phyloP scores from a whole-genome alignment of 2,113 vertebrate genomes.

The Meles meles region DNA sequence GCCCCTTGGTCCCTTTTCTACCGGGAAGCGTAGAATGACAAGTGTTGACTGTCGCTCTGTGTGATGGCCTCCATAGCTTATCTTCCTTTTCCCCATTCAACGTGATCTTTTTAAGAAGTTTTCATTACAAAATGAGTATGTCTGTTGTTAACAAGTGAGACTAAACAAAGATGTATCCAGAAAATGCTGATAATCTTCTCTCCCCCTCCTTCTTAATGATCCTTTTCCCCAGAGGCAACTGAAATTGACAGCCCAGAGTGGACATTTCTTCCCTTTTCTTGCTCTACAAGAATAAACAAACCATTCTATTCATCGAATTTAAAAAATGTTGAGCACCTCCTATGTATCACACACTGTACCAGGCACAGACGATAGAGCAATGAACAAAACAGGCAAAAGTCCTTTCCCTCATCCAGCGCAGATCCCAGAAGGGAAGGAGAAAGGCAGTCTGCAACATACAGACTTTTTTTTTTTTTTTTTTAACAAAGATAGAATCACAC shows the following conservation, averaged over 20 bases:
- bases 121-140: not conserved
- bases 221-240: not conserved
- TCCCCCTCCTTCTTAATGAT: not conserved
- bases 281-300: slow-evolving; percentile 5
- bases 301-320: not conserved
- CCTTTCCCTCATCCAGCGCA: not conserved
- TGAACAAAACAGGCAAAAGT: not conserved
- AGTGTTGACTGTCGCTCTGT: not conserved
- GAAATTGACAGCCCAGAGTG: not conserved
- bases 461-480: not conserved
- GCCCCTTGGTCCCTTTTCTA: not conserved
- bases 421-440: not conserved
- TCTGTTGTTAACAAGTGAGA: not conserved
- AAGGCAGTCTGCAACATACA: not conserved
- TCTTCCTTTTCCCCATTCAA: not conserved
- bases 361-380: not conserved
- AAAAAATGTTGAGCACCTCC: not conserved
- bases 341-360: not conserved
- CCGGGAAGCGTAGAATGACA: not conserved
- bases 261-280: not conserved
- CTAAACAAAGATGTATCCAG: not conserved
- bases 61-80: not conserved
- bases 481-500: not conserved
- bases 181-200: not conserved
- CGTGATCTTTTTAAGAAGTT: not conserved